Conservation (phyloP, 2,113 vertebrate species). For the cattle (Bos taurus) region ARS-UCD2.0 NC_037328.1:116746501-116747000, state of each 20-base stretch:
- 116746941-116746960: neutral
- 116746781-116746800: neutral
- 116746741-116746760: neutral
- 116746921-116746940: neutral
- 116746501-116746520: neutral
- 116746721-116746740: neutral
- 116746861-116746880: neutral
- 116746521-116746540: neutral
- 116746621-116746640: neutral
- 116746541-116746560: neutral
- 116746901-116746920: neutral
- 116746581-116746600: neutral
- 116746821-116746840: neutral
- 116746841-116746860: neutral
- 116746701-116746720: neutral
- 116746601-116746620: neutral
- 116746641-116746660: neutral
- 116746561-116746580: neutral
- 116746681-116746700: neutral
- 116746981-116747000: neutral
- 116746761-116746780: neutral
- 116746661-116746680: neutral
- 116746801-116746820: constrained; percentile 11
- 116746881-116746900: neutral
- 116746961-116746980: constrained; percentile 31